Conservation (phyloP, 1,140 invertebrate species). For the Caligus rogercresseyi region DNA sequence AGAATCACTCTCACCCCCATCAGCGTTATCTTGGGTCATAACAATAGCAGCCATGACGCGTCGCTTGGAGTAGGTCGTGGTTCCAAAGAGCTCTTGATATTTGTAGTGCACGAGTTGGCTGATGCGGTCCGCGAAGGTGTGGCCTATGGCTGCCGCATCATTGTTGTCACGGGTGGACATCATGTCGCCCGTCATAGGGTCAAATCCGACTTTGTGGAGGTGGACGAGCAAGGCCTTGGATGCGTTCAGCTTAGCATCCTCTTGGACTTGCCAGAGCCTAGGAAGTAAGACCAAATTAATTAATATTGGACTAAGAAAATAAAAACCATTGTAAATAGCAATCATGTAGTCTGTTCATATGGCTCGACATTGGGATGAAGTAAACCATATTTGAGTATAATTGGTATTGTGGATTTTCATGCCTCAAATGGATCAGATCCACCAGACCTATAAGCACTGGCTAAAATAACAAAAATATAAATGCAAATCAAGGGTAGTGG, state of each 20-base stretch:
- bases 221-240: conserved; percentile 14
- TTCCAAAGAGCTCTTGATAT: conserved; percentile 10
- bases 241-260: conserved; percentile 19
- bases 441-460: too few species aligned
- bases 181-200: conserved; percentile 17
- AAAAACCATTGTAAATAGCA: too few species aligned
- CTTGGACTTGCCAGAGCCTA: conserved; percentile 14
- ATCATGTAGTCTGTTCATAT: too few species aligned
- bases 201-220: conserved; percentile 18
- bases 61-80: conserved; percentile 15
- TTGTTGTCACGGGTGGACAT: conserved; percentile 3
- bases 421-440: too few species aligned
- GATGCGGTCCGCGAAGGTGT: conserved; percentile 6
- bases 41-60: conserved; percentile 14
- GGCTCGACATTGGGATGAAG: too few species aligned
- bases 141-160: neutral
- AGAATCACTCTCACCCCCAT: too few species aligned
- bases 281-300: too few species aligned
- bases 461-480: too few species aligned
- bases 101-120: conserved; percentile 9
- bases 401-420: too few species aligned
- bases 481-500: too few species aligned
- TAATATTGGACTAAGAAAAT: too few species aligned
- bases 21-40: conserved; percentile 3
- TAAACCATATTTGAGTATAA: too few species aligned